phyloP scores from a whole-genome alignment of 2,888 invertebrate species.

The Trachelus tabidus region DNA sequence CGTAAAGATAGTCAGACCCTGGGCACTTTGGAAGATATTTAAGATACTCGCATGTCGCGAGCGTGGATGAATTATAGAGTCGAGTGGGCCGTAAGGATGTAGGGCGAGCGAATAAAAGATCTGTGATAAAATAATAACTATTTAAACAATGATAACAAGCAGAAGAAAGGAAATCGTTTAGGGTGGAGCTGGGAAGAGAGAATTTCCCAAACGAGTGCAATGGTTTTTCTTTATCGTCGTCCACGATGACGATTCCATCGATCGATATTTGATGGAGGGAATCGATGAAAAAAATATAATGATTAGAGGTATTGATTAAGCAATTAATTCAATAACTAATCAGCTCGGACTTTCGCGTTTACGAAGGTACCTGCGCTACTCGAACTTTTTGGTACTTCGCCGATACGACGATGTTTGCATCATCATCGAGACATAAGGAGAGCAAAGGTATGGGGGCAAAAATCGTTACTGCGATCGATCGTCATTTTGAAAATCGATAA shows the following conservation, averaged over 20 bases:
- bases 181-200: conserved; percentile 11
- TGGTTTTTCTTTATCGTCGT: background rate
- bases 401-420: background rate
- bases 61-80: conserved; percentile 8
- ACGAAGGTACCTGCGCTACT: background rate
- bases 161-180: conserved; percentile 27
- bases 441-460: background rate
- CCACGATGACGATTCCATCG: background rate
- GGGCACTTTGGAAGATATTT: background rate
- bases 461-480: background rate
- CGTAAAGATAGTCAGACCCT: background rate
- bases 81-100: conserved; percentile 24
- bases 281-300: conserved; percentile 21
- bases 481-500: background rate
- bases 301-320: conserved; percentile 37
- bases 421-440: background rate
- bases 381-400: background rate
- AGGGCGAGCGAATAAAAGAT: conserved; percentile 66
- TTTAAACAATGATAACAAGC: conserved; percentile 41
- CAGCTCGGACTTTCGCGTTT: background rate
- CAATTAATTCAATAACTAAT: background rate
- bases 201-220: conserved; percentile 7
- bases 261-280: background rate
- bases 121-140: conserved; percentile 63
- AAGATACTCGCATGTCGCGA: background rate